Conservation (phyloP, 1,140 invertebrate genomes). For the Charaxes varanes region DNA sequence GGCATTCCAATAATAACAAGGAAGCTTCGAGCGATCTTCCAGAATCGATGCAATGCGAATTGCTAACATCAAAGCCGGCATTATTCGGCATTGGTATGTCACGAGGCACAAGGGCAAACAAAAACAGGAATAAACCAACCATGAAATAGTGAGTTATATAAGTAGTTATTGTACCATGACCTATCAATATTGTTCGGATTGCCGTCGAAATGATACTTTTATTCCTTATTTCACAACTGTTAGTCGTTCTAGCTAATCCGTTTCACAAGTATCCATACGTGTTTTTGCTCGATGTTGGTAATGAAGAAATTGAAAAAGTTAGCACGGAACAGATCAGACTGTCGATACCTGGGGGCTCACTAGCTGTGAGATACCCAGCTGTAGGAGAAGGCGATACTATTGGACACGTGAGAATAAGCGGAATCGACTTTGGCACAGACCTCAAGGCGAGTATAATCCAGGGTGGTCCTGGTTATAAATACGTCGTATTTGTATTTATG, state of each 20-base stretch:
- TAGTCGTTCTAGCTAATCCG: constrained; percentile 34
- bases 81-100: constrained; percentile 43
- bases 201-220: constrained; percentile 45
- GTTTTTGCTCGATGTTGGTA: constrained; percentile 60
- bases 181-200: constrained; percentile 29
- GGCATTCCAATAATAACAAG: constrained; percentile 25
- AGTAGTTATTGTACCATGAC: constrained; percentile 52
- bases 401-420: constrained; percentile 53
- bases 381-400: constrained; percentile 44
- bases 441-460: constrained; percentile 58
- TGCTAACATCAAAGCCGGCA: constrained; percentile 25
- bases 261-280: constrained; percentile 61
- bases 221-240: constrained; percentile 29
- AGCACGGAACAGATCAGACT: constrained; percentile 54
- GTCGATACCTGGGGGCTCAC: constrained; percentile 46
- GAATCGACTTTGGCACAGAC: constrained; percentile 58
- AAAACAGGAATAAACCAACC: constrained; percentile 49
- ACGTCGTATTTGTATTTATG: constrained; percentile 53
- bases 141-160: constrained; percentile 56
- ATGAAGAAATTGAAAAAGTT: constrained; percentile 57
- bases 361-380: constrained; percentile 57
- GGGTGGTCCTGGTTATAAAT: constrained; percentile 58
- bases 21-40: constrained; percentile 30
- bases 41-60: constrained; percentile 20
- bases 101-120: constrained; percentile 43